These are phyloP conservation scores for Leptopterna dolabrata DNA, from an alignment of 2,888 invertebrate species.

Conservation along the genomic window DNA sequence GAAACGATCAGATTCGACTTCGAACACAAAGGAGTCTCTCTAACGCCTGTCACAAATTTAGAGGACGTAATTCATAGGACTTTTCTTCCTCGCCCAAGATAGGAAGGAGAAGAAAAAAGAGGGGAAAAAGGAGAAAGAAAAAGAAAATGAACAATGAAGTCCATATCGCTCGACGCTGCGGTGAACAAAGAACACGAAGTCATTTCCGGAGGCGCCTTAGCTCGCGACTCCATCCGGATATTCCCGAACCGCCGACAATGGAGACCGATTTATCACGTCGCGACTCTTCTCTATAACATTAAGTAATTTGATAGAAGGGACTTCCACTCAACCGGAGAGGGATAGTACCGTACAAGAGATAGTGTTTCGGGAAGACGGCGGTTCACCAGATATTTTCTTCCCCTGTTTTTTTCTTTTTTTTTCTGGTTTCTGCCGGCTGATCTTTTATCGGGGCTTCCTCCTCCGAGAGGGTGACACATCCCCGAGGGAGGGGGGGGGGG, in stretches of 20 bases:
- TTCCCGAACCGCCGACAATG: not conserved
- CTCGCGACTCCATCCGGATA: not conserved
- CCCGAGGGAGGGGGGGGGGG: no score
- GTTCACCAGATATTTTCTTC: not conserved
- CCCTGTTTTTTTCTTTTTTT: not conserved
- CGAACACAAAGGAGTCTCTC: no score
- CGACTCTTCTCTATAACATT: constrained; percentile 12
- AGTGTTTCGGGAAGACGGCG: not conserved
- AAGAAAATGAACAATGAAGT: not conserved
- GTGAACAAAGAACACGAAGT: not conserved
- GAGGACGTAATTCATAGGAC: not conserved
- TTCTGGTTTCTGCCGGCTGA: not conserved
- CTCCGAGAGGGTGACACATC: no score
- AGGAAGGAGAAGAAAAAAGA: not conserved
- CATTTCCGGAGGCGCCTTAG: constrained; percentile 3
- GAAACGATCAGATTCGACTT: no score
- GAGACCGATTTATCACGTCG: constrained; percentile 3
- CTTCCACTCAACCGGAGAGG: not conserved
- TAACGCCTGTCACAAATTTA: not conserved
- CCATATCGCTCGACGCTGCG: not conserved
- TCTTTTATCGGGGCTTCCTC: no score
- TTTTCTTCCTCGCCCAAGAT: not conserved
- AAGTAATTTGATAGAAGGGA: constrained; percentile 25
- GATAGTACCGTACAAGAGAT: no score
- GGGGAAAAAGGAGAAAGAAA: not conserved